Base-by-base conservation (phyloP, 2,888 invertebrate species). In the Ptilodon capucinus region DNA sequence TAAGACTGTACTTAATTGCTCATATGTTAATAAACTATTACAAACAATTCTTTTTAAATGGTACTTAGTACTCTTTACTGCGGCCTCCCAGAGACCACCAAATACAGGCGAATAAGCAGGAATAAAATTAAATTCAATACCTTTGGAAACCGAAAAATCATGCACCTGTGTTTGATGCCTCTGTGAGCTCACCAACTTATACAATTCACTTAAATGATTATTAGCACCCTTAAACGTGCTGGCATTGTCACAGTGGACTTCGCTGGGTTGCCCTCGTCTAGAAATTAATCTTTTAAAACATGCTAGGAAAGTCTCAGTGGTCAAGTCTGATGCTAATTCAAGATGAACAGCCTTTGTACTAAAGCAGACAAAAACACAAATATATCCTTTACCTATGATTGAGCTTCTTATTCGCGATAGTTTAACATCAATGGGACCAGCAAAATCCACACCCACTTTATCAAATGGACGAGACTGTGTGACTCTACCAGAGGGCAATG, bases 341-440 rank as follows among this genome's bases (percentile, higher is more conserved):
- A 57, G 18, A 34, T 57, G 52, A 7, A 52, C 17, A 4, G 54
- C 54, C 13, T 56, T 56, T 0, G 54, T 54, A 4, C 44, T 17
- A 39, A 53, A 48, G 34, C 55, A 59, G 1, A 57, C 51, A 32
- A 48, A 53, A 9, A 53, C 25, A 21, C 44, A 54, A 17, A 62
- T 46, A 18, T 60, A 63, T 9, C 48, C 56, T 48, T 58, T 58
- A 21, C 42, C 42, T 0, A 41, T 23, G 11, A 51, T 6, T 9
- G 53, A 32, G 9, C 40, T 40, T 42, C 52, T 52, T 8, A 54
- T 40, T 8, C 51, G 44, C 8, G 25, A 25, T 9, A 25, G 11
- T 11, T 60, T 60, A 2, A 59, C 36, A 5, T 23, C 11, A 9
- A 64, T 45, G 0, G 60, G 57, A 1, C 60, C 64, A 30, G 50